Evolutionary conservation across 2,113 vertebrate species (phyloP).

Genomic region (Ochotona princeps): DNA sequence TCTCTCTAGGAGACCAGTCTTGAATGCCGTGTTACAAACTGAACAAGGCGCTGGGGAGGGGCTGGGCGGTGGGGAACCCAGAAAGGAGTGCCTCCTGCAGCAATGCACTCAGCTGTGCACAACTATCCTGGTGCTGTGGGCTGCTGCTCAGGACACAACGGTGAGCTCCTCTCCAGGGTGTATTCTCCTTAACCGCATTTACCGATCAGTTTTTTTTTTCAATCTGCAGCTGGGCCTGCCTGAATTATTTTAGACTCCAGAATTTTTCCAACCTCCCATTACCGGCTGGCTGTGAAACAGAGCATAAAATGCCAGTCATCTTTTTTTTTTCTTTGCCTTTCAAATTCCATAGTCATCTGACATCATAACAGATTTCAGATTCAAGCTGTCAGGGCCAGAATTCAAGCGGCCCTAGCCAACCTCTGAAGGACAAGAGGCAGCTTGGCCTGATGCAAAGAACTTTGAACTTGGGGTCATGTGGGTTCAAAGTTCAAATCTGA

Average conservation of each 20-base stretch:
- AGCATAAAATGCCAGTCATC: conserved; percentile 66
- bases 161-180: neutral
- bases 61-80: too few relatives aligned
- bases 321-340: neutral
- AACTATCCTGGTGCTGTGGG: neutral
- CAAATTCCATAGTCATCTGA: conserved; percentile 51
- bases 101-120: fast-evolving
- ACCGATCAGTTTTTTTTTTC: conserved; percentile 29
- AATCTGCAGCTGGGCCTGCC: conserved; percentile 35
- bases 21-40: neutral
- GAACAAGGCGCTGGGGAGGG: too few relatives aligned
- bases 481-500: neutral
- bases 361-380: conserved; percentile 57
- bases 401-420: neutral
- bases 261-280: conserved; percentile 57
- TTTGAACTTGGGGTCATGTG: neutral
- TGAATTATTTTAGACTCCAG: conserved; percentile 49
- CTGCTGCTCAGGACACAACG: neutral
- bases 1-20: neutral
- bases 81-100: neutral
- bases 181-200: neutral
- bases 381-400: neutral
- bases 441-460: neutral
- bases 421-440: neutral
- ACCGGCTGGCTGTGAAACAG: conserved; percentile 65